phyloP scores from a whole-genome alignment of 2,113 vertebrate species.

The Hemicordylus capensis region DNA sequence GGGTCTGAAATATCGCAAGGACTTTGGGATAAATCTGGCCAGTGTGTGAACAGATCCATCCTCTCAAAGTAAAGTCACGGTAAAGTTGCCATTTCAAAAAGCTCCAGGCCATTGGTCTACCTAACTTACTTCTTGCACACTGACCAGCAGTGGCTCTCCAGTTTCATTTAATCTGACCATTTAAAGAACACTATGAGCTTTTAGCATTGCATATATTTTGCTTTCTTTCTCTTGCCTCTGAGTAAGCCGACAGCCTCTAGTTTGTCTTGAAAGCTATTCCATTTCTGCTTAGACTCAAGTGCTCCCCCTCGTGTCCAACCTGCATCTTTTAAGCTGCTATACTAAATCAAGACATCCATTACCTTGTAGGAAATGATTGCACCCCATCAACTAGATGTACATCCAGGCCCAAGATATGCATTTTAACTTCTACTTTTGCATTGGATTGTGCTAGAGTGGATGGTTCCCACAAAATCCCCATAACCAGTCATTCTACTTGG shows the following conservation, averaged over 20 bases:
- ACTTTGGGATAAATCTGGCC: no score
- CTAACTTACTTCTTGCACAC: no score
- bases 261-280: neutral
- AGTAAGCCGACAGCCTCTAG: neutral
- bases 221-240: no score
- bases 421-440: neutral
- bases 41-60: no score
- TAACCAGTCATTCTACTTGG: neutral
- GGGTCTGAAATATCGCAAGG: no score
- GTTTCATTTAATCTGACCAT: neutral
- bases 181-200: neutral
- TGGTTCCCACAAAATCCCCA: neutral
- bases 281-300: neutral
- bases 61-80: no score
- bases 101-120: no score
- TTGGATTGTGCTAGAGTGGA: neutral
- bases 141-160: no score
- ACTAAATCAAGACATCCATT: neutral
- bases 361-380: neutral
- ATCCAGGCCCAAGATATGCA: neutral
- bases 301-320: constrained; percentile 1
- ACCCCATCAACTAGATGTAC: neutral
- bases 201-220: neutral
- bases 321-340: neutral
- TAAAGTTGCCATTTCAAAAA: no score